phyloP scores from a whole-genome alignment of 92 coral and sea anemone genomes.

The Montipora capitata region DNA sequence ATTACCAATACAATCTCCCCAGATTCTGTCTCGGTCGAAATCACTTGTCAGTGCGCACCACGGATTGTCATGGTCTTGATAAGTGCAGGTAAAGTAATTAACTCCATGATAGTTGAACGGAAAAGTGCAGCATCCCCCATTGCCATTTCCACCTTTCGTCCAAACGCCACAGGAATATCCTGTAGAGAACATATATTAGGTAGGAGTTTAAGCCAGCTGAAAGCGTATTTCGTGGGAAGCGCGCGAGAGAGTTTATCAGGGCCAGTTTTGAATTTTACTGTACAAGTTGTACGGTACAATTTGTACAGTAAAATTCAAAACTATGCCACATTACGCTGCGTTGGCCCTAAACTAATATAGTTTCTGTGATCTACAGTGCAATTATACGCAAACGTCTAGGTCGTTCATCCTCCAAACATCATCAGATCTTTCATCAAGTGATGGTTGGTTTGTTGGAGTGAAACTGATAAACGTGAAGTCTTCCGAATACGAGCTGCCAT shows the following conservation, averaged over 20 bases:
- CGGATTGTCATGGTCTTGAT: conserved; percentile 78
- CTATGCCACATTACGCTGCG: no score
- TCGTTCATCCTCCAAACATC: no score
- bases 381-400: no score
- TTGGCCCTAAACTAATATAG: no score
- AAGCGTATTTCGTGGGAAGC: background rate
- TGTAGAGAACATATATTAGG: background rate
- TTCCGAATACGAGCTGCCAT: no score
- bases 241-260: background rate
- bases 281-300: no score
- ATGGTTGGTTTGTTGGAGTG: no score
- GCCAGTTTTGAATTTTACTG: no score
- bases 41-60: conserved; percentile 93
- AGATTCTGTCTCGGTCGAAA: conserved; percentile 91
- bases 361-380: no score
- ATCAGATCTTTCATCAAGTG: no score
- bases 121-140: conserved; percentile 87
- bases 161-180: conserved; percentile 88
- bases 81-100: conserved; percentile 92
- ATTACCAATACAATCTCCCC: conserved; percentile 98
- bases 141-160: conserved; percentile 85
- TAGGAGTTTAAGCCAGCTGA: background rate
- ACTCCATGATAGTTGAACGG: conserved; percentile 92
- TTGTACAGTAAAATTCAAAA: no score
- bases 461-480: no score